phyloP scores from a whole-genome alignment of 2,113 vertebrate genomes.

The Dissostichus mawsoni region DNA sequence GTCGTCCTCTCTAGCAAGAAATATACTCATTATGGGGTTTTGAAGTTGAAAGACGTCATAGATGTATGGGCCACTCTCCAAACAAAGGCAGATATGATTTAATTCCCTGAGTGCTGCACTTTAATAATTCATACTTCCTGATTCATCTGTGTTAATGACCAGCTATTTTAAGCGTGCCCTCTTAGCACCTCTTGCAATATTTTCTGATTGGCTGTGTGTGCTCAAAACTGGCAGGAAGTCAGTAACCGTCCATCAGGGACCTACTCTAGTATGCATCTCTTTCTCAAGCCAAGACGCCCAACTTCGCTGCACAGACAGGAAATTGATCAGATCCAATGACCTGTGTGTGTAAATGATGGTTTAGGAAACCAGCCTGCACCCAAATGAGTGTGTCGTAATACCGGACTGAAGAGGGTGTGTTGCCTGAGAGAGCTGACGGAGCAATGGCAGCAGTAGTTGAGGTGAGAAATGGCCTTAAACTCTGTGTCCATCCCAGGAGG shows the following conservation, averaged over 20 bases:
- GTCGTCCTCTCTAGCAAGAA: not conserved
- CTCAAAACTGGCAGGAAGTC: slow-evolving; percentile 44
- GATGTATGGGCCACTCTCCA: not conserved
- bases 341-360: slow-evolving; percentile 61
- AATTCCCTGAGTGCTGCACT: slow-evolving; percentile 19
- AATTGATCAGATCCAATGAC: slow-evolving; percentile 61
- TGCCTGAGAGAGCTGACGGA: slow-evolving; percentile 10
- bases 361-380: slow-evolving; percentile 33
- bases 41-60: not conserved
- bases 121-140: slow-evolving; percentile 65
- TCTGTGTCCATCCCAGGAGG: slow-evolving; percentile 37
- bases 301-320: slow-evolving; percentile 45
- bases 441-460: slow-evolving; percentile 13
- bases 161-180: slow-evolving; percentile 62
- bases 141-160: slow-evolving; percentile 65
- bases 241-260: slow-evolving; percentile 22
- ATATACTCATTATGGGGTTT: not conserved
- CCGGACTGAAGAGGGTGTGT: slow-evolving; percentile 19
- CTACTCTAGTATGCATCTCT: slow-evolving; percentile 35
- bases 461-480: slow-evolving; percentile 44
- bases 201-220: slow-evolving; percentile 40
- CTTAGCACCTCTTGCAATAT: slow-evolving; percentile 5
- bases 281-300: slow-evolving; percentile 30
- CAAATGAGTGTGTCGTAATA: slow-evolving; percentile 10
- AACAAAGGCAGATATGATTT: slow-evolving; percentile 7